A percentile compares a stretch with the other conserved stretches of the same genome.
Conservation (phyloP, 1,140 invertebrate genomes). For the Bombus pyrosoma region DNA sequence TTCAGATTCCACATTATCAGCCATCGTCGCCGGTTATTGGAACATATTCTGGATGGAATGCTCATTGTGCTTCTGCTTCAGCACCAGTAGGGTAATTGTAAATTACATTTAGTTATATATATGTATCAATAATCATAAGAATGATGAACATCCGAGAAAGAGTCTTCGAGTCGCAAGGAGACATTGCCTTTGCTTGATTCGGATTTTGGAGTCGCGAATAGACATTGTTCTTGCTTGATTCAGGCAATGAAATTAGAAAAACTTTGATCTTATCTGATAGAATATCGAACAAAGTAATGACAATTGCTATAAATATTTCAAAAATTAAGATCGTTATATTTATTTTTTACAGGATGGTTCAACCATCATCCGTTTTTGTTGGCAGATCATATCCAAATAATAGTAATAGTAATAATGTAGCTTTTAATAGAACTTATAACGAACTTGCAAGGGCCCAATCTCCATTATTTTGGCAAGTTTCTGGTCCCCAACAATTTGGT, state of each 20-base stretch:
- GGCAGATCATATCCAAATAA: slow-evolving; percentile 70
- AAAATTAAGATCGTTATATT: slow-evolving; percentile 43
- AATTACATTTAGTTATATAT: neutral
- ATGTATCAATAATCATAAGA: neutral
- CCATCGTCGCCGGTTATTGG: slow-evolving; percentile 77
- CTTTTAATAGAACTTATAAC: slow-evolving; percentile 74
- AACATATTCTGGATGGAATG: slow-evolving; percentile 75
- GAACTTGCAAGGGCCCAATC: slow-evolving; percentile 75
- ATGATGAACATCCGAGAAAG: slow-evolving; percentile 76
- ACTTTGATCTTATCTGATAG: slow-evolving; percentile 82
- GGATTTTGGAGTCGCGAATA: slow-evolving; percentile 47
- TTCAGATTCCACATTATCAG: slow-evolving; percentile 79
- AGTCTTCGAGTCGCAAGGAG: slow-evolving; percentile 78
- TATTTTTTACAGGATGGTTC: slow-evolving; percentile 71
- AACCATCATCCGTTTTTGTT: slow-evolving; percentile 72
- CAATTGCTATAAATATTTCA: neutral
- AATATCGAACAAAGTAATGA: slow-evolving; percentile 8
- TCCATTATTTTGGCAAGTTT: slow-evolving; percentile 75
- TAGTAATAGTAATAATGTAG: slow-evolving; percentile 60
- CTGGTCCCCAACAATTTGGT: slow-evolving; percentile 66
- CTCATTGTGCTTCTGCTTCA: slow-evolving; percentile 70
- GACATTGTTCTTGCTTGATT: slow-evolving; percentile 76
- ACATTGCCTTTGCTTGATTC: slow-evolving; percentile 76
- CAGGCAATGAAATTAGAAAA: slow-evolving; percentile 72
- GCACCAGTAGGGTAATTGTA: slow-evolving; percentile 71